Conservation (phyloP, 2,888 invertebrate genomes). For the Fabriciana adippe region DNA sequence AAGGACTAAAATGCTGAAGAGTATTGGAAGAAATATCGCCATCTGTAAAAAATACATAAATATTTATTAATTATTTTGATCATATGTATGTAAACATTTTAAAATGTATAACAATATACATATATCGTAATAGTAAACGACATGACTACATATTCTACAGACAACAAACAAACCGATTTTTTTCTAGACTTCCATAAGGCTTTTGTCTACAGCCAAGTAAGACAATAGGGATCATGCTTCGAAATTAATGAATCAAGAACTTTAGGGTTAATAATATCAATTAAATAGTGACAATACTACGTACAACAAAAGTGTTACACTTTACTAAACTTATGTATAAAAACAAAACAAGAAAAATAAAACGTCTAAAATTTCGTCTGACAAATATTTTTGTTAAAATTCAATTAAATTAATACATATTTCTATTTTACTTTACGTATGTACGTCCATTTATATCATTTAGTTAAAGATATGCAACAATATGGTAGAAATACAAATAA, state of each 20-base stretch:
- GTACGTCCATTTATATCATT: too few species aligned
- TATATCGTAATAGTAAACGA: too few species aligned
- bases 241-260: constrained; percentile 32
- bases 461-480: too few species aligned
- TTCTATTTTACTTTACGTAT: too few species aligned
- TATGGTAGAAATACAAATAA: too few species aligned
- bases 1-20: constrained; percentile 53
- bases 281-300: neutral
- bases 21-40: constrained; percentile 47
- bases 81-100: neutral
- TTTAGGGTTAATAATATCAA: constrained; percentile 26
- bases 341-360: too few species aligned
- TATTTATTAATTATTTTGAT: neutral
- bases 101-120: neutral
- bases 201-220: constrained; percentile 52
- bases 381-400: too few species aligned
- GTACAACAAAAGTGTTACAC: too few species aligned
- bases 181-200: constrained; percentile 41
- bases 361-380: too few species aligned
- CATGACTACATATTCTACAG: too few species aligned
- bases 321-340: too few species aligned
- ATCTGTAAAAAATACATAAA: constrained; percentile 62
- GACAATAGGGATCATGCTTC: constrained; percentile 27
- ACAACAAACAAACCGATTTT: constrained; percentile 34
- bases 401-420: too few species aligned